Evolutionary conservation across 2,113 vertebrate species (phyloP), one percentile per base, ranked within the genome.

Genomic region (Narcine bancroftii): DNA sequence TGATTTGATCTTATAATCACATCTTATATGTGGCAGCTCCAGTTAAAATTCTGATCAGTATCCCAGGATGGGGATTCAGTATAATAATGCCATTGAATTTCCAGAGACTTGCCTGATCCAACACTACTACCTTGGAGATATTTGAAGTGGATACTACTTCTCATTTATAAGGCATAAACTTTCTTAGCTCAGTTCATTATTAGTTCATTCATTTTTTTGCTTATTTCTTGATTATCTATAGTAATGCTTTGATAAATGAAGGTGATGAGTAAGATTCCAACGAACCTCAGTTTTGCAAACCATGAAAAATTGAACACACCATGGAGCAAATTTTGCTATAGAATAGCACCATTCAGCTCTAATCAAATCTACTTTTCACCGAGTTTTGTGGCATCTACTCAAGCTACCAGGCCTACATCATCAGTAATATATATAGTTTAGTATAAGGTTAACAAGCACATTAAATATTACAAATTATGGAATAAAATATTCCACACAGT

Each of bases 261-360:
- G 93, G 24, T 7, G 76, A 2, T 24, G 6, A 33, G 93, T 83
- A 15, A 89, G 15, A 87, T 93, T 93, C 92, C 79, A 39, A 93
- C 89, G 7, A 63, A 92, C 36, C 81, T 87, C 33, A 7, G 79
- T 93, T 60, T 66, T 36, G 83, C 69, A 91, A 66, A 83, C 83
- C 89, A 13, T 92, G 87, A 92, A 83, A 0, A 92, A n/a, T n/a
- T n/a, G 81, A 36, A 33, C 26, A 87, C 39, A 11, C 63, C 69
- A 91, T 79, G 93, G 77, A 92, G 93, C 92, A 89, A 6, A 6
- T 29, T 92, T 39, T 75, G 36, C 0, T 92, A 6, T 77, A 65
- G 60, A 89, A 11, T 0, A 92, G 15, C 26, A 83, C n/a, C 65
- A 92, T 79, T 92, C 69, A 24, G 73, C 93, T 47, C 92, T 77